These are phyloP conservation scores for Heliconius nattereri DNA, from an alignment of 1,140 invertebrate species.

Conservation along the genomic window DNA sequence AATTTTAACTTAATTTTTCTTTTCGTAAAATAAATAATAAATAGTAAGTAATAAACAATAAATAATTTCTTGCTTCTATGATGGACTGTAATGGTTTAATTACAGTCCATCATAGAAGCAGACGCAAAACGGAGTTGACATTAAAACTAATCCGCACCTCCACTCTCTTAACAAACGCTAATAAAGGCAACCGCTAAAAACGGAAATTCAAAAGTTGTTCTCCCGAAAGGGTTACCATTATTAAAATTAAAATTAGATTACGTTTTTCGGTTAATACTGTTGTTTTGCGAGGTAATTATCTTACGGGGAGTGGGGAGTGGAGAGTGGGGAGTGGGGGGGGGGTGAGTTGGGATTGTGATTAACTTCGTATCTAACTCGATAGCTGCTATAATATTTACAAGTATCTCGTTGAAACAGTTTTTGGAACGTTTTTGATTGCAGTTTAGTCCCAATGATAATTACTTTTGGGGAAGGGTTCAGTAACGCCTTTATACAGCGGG, in stretches of 20 bases:
- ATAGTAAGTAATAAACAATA: no score
- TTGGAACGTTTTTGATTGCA: conserved; percentile 78
- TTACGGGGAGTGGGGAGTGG: conserved; percentile 45
- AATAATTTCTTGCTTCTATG: no score
- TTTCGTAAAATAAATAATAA: no score
- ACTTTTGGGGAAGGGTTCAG: conserved; percentile 75
- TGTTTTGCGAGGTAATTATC: conserved; percentile 74
- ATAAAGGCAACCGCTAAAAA: conserved; percentile 56
- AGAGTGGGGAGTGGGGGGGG: no score
- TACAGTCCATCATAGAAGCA: neutral
- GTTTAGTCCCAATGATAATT: conserved; percentile 76
- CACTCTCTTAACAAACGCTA: conserved; percentile 48
- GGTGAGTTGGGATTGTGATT: conserved; percentile 57
- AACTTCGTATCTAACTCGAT: conserved; percentile 75
- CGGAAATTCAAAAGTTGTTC: conserved; percentile 63
- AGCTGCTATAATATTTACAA: conserved; percentile 74
- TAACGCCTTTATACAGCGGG: conserved; percentile 47
- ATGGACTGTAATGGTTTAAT: neutral
- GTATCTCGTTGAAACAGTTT: conserved; percentile 71
- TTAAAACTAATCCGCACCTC: conserved; percentile 36
- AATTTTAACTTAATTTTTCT: no score
- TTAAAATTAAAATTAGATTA: conserved; percentile 79
- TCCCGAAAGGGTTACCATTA: conserved; percentile 68
- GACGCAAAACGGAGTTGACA: conserved; percentile 33
- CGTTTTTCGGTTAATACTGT: conserved; percentile 70